Evolutionary conservation across 2,113 vertebrate genomes (phyloP).

Genomic region (Lepus americanus): DNA sequence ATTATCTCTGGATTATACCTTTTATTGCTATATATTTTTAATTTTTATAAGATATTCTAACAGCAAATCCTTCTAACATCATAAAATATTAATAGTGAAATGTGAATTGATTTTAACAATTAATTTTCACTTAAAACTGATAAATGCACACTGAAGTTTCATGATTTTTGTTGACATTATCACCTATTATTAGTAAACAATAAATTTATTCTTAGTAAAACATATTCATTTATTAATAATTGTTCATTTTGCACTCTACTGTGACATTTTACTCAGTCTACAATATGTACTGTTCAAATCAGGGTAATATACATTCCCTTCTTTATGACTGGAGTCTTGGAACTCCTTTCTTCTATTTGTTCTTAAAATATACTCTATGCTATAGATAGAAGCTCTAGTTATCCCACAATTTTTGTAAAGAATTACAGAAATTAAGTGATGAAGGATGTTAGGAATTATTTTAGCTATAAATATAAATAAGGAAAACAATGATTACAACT

Average conservation of each 20-base stretch:
- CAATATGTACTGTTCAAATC: too few relatives aligned
- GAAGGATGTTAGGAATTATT: not conserved
- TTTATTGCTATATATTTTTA: not conserved
- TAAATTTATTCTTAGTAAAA: constrained; percentile 1
- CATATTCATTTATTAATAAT: not conserved
- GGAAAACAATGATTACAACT: not conserved
- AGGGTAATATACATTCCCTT: too few relatives aligned
- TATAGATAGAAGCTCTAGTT: not conserved
- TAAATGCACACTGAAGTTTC: not conserved
- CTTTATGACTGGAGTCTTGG: too few relatives aligned
- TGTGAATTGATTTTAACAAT: not conserved
- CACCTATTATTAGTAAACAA: not conserved
- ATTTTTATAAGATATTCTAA: not conserved
- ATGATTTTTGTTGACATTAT: not conserved
- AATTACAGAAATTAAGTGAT: not conserved
- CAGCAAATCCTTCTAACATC: not conserved
- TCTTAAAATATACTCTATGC: too few relatives aligned
- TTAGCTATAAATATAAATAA: not conserved
- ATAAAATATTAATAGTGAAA: constrained; percentile 3
- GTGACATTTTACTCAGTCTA: too few relatives aligned
- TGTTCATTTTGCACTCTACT: not conserved
- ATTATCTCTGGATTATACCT: not conserved
- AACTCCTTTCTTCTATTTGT: too few relatives aligned
- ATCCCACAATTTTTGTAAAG: too few relatives aligned
- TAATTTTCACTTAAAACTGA: not conserved